Conservation (phyloP, 2,797 vertebrate genomes). For the Malurus leucopterus region DNA sequence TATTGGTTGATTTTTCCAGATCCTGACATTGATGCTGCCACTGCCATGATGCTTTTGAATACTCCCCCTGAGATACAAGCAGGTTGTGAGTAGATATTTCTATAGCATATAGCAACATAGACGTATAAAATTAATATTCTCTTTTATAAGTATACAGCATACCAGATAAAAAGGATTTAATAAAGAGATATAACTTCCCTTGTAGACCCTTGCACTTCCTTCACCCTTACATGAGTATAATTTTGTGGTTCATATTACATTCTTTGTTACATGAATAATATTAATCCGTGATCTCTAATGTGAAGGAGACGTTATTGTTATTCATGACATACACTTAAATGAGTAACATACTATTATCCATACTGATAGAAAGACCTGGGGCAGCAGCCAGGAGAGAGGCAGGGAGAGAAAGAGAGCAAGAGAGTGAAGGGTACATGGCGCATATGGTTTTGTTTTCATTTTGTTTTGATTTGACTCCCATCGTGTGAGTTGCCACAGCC, state of each 20-base stretch:
- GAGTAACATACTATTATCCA: background rate
- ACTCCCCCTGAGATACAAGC: slow-evolving; percentile 80
- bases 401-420: slow-evolving; percentile 18
- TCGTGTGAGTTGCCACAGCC: slow-evolving; percentile 46
- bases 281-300: slow-evolving; percentile 22
- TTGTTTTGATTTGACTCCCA: slow-evolving; percentile 58
- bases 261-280: slow-evolving; percentile 45
- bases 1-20: slow-evolving; percentile 83
- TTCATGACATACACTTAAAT: slow-evolving; percentile 32
- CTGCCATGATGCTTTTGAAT: slow-evolving; percentile 87
- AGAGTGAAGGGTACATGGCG: slow-evolving; percentile 6
- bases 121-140: slow-evolving; percentile 70
- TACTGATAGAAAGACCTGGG: slow-evolving; percentile 13
- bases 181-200: slow-evolving; percentile 34
- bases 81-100: slow-evolving; percentile 84
- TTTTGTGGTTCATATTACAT: slow-evolving; percentile 16
- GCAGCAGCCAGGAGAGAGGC: slow-evolving; percentile 25
- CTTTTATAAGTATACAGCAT: slow-evolving; percentile 33
- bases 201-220: slow-evolving; percentile 27
- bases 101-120: slow-evolving; percentile 77
- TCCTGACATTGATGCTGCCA: slow-evolving; percentile 80
- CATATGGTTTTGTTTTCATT: slow-evolving; percentile 64
- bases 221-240: slow-evolving; percentile 43
- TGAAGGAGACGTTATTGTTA: slow-evolving; percentile 52
- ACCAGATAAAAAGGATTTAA: slow-evolving; percentile 53